Conservation (phyloP, 2,113 vertebrate genomes). For the Chloropsis cyanopogon region DNA sequence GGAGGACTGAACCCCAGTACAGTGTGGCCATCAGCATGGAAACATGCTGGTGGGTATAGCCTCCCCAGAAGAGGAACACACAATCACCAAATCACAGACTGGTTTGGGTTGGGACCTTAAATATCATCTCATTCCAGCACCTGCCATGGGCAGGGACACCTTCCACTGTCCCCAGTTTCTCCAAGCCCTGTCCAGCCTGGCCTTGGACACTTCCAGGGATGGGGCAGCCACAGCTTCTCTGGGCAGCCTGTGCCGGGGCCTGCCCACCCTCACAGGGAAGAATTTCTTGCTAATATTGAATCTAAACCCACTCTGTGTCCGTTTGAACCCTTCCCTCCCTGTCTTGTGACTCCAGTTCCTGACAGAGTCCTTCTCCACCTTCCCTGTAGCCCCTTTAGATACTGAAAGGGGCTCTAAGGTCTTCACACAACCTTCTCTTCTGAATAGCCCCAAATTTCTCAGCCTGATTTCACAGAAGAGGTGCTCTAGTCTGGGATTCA, state of each 20-base stretch:
- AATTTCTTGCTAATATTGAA: not conserved
- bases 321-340: not conserved
- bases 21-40: not conserved
- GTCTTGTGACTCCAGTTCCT: not conserved
- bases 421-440: not conserved
- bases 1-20: not conserved
- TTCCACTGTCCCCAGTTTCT: not conserved
- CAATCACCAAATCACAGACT: not conserved
- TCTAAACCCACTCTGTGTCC: not conserved
- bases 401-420: not conserved
- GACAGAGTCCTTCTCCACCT: not conserved
- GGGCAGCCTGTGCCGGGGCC: not conserved
- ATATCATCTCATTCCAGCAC: rapidly evolving
- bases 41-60: rapidly evolving
- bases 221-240: not conserved
- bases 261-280: not conserved
- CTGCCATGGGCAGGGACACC: not conserved
- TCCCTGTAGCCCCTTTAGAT: not conserved
- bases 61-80: not conserved
- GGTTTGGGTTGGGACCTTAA: not conserved
- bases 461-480: not conserved
- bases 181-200: rapidly evolving
- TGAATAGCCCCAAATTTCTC: not conserved
- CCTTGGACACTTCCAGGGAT: not conserved
- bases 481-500: not conserved